Conservation (phyloP, 2,797 vertebrate genomes). For the Knipowitschia caucasica region DNA sequence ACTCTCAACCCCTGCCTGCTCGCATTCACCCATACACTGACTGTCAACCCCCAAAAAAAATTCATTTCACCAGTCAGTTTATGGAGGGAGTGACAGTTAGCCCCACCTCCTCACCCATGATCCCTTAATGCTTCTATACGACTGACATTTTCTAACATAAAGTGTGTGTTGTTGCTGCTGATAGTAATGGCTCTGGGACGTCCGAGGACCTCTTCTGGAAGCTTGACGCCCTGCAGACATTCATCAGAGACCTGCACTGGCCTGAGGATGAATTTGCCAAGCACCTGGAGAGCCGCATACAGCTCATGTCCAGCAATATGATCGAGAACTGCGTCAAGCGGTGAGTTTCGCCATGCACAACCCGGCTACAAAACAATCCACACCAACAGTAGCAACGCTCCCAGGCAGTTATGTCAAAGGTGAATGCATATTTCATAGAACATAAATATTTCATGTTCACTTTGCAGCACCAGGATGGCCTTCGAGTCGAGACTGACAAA, state of each 20-base stretch:
- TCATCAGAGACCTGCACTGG: slow-evolving; percentile 97
- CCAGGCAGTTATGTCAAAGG: slow-evolving; percentile 11
- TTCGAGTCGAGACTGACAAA: slow-evolving; percentile 98
- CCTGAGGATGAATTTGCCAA: slow-evolving; percentile 98
- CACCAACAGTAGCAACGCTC: slow-evolving; percentile 10
- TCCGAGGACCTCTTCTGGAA: slow-evolving; percentile 99
- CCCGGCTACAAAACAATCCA: slow-evolving; percentile 1
- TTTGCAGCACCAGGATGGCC: slow-evolving; percentile 94
- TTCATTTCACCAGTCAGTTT: slow-evolving; percentile 64
- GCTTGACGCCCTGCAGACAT: slow-evolving; percentile 97
- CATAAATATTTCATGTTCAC: slow-evolving; percentile 24
- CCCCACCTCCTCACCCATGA: slow-evolving; percentile 1
- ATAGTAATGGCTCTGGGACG: slow-evolving; percentile 93
- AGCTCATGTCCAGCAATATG: slow-evolving; percentile 99
- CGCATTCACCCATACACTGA: slow-evolving; percentile 85
- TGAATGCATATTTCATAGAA: slow-evolving; percentile 14
- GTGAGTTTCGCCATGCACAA: slow-evolving; percentile 59
- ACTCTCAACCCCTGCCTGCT: slow-evolving; percentile 59
- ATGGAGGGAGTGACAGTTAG: slow-evolving; percentile 75
- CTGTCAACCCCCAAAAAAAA: slow-evolving; percentile 50
- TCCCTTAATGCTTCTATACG: slow-evolving; percentile 16
- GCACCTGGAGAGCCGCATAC: slow-evolving; percentile 93
- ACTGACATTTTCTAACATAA: slow-evolving; percentile 47
- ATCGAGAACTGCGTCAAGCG: slow-evolving; percentile 98
- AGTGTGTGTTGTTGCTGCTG: slow-evolving; percentile 16